Conservation (phyloP, 35 echinoderm and acorn worm genomes). For the Lytechinus variegatus region DNA sequence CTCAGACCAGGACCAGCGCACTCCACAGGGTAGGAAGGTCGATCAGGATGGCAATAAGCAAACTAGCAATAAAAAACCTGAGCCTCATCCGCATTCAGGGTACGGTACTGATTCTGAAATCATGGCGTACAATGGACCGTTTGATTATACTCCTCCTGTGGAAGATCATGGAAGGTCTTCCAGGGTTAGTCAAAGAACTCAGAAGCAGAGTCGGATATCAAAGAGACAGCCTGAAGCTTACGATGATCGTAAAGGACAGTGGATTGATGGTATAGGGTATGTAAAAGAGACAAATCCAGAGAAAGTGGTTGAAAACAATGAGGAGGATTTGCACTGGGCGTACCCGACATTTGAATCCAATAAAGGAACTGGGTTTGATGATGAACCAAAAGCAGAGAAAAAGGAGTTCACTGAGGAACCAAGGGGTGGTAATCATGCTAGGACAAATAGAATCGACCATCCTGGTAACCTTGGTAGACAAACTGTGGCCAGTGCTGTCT, state of each 20-base stretch:
- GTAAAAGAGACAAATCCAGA: neutral
- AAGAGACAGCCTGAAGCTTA: constrained; percentile 9
- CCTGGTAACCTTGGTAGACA: neutral
- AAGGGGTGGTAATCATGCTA: neutral
- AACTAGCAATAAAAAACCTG: neutral
- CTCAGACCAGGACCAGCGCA: neutral
- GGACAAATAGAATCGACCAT: neutral
- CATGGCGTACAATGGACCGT: constrained; percentile 20
- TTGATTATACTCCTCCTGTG: neutral
- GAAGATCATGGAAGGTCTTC: constrained; percentile 38
- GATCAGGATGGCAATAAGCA: neutral
- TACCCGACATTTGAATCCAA: constrained; percentile 1
- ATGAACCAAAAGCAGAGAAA: neutral
- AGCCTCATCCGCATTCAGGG: constrained; percentile 35
- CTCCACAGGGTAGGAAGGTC: neutral
- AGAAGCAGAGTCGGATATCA: constrained; percentile 6
- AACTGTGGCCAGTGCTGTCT: neutral
- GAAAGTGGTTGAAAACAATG: neutral
- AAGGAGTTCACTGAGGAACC: neutral
- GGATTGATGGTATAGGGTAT: neutral
- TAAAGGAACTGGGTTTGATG: neutral
- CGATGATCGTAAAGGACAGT: neutral
- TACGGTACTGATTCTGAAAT: constrained; percentile 55
- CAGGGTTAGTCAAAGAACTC: constrained; percentile 6
- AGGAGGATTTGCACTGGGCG: constrained; percentile 3